Evolutionary conservation across 2,888 invertebrate species (phyloP).

Genomic region (Julus scandinavius): DNA sequence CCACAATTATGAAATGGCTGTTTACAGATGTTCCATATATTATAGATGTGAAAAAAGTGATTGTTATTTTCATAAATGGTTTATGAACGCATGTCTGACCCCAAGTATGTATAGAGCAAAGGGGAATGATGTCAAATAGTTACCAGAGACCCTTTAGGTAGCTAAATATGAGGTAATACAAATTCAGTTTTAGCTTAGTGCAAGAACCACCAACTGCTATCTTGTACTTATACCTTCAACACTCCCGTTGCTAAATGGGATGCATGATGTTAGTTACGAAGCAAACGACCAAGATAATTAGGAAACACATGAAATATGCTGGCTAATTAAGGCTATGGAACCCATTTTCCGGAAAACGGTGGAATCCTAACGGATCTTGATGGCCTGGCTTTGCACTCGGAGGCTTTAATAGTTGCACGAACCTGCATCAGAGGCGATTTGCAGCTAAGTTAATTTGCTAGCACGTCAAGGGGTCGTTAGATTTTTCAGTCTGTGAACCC

Average conservation of each 20-base stretch:
- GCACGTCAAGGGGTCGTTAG: conserved; percentile 20
- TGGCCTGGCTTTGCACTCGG: conserved; percentile 16
- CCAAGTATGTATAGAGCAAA: too few relatives aligned
- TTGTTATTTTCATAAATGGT: too few relatives aligned
- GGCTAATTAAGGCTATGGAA: conserved; percentile 8
- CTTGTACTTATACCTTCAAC: background rate
- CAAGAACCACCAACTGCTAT: background rate
- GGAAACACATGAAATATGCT: conserved; percentile 39
- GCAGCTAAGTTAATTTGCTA: conserved; percentile 33
- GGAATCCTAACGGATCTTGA: conserved; percentile 24
- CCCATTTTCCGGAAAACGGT: conserved; percentile 3
- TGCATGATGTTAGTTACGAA: conserved; percentile 13
- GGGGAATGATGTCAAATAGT: too few relatives aligned
- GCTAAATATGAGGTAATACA: too few relatives aligned
- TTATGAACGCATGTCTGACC: too few relatives aligned
- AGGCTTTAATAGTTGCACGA: background rate
- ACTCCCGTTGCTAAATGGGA: conserved; percentile 17
- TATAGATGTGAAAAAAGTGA: too few relatives aligned
- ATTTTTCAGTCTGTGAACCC: conserved; percentile 26
- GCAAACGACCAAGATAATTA: conserved; percentile 34
- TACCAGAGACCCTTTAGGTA: too few relatives aligned
- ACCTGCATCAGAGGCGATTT: conserved; percentile 30
- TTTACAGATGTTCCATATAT: too few relatives aligned
- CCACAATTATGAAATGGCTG: too few relatives aligned
- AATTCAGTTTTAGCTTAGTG: background rate